phyloP scores from a whole-genome alignment of 2,113 vertebrate species.

The Callocephalon fimbriatum region DNA sequence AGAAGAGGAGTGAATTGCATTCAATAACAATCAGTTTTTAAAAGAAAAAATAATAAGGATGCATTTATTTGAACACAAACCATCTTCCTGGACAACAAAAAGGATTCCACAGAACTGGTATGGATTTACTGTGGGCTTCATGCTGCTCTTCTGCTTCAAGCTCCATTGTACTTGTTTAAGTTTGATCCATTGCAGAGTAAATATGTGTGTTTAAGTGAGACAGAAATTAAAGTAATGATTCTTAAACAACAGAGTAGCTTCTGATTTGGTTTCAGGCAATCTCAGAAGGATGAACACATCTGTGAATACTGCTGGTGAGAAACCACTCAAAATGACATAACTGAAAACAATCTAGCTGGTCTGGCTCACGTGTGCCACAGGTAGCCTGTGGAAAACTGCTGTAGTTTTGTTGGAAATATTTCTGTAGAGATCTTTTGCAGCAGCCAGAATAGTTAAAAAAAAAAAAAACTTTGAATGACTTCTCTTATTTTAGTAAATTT shows the following conservation, averaged over 20 bases:
- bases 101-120: not conserved
- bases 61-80: not conserved
- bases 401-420: not conserved
- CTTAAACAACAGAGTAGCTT: not conserved
- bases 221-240: not conserved
- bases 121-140: not conserved
- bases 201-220: not conserved
- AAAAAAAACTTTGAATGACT: not conserved
- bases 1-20: not conserved
- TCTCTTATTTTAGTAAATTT: not conserved
- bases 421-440: not conserved
- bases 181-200: not conserved
- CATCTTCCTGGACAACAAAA: not conserved
- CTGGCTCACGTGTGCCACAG: not conserved
- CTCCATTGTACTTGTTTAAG: not conserved
- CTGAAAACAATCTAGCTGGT: not conserved
- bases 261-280: not conserved
- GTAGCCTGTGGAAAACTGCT: not conserved
- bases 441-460: not conserved
- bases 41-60: not conserved
- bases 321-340: not conserved
- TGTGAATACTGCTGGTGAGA: not conserved
- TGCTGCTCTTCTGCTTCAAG: not conserved
- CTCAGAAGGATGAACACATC: not conserved
- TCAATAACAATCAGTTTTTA: not conserved